Conservation (phyloP, 2,797 vertebrate species). For the Ciconia nigra region DNA sequence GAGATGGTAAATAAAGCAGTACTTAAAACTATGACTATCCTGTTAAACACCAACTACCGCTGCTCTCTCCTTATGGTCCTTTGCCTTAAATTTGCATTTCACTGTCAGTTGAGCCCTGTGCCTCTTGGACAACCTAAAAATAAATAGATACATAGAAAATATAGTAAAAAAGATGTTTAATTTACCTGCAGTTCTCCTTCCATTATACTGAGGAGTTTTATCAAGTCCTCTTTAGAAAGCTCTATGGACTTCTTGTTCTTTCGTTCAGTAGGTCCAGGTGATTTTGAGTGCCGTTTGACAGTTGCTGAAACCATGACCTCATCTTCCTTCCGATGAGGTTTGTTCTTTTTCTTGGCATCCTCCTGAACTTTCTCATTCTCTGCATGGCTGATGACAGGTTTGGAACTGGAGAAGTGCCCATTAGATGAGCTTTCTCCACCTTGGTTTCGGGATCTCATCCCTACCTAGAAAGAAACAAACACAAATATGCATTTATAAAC, state of each 20-base stretch:
- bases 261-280: conserved; percentile 66
- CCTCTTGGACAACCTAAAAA: not conserved
- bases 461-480: conserved; percentile 73
- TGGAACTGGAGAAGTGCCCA: conserved; percentile 78
- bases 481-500: conserved; percentile 1
- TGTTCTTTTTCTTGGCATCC: conserved; percentile 81
- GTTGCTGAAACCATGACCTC: conserved; percentile 80
- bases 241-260: conserved; percentile 76
- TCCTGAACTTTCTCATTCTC: conserved; percentile 79
- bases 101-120: not conserved
- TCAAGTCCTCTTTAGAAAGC: conserved; percentile 85
- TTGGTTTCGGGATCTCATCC: conserved; percentile 91
- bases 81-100: not conserved
- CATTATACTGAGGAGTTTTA: conserved; percentile 92
- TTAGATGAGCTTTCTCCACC: conserved; percentile 81
- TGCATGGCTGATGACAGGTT: conserved; percentile 72
- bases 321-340: conserved; percentile 78
- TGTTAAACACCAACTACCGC: not conserved
- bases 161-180: not conserved
- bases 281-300: conserved; percentile 79
- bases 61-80: not conserved
- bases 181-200: conserved; percentile 96
- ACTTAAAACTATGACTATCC: not conserved
- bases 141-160: not conserved
- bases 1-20: not conserved